Conservation (phyloP, 1,140 invertebrate genomes). For the Drosophila melanica region DNA sequence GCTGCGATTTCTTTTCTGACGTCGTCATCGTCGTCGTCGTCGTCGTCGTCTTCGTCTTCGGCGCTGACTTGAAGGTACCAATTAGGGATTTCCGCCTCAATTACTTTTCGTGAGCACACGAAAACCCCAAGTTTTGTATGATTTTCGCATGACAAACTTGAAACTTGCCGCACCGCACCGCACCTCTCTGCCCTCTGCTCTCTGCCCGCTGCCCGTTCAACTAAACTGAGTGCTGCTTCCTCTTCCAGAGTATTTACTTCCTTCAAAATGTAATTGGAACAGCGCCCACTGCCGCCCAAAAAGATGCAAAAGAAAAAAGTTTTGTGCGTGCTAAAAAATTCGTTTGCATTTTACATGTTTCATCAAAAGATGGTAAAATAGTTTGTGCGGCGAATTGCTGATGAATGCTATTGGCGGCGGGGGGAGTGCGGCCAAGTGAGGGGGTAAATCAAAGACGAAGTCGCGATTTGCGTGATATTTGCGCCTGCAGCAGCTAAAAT, state of each 20-base stretch:
- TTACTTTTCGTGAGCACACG: slow-evolving; percentile 78
- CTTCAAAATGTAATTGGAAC: slow-evolving; percentile 51
- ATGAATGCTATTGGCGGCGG: not conserved
- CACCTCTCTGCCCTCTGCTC: too few species aligned
- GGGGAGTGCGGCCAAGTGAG: too few species aligned
- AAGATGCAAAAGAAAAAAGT: slow-evolving; percentile 6
- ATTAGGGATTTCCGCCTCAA: slow-evolving; percentile 82
- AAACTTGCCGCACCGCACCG: slow-evolving; percentile 49
- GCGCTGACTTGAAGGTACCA: slow-evolving; percentile 73
- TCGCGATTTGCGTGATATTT: not conserved
- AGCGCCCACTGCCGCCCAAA: slow-evolving; percentile 1
- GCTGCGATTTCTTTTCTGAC: slow-evolving; percentile 31
- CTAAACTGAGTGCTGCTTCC: slow-evolving; percentile 48
- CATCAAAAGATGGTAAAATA: slow-evolving; percentile 49
- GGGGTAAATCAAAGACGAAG: slow-evolving; percentile 18
- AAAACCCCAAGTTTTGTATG: slow-evolving; percentile 79
- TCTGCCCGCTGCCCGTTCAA: not conserved
- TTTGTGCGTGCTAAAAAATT: slow-evolving; percentile 65
- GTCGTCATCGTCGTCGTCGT: slow-evolving; percentile 12
- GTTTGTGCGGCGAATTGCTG: slow-evolving; percentile 48
- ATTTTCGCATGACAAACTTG: slow-evolving; percentile 82
- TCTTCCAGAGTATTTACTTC: slow-evolving; percentile 50
- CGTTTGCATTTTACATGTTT: slow-evolving; percentile 72
- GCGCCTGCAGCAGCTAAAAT: not conserved
- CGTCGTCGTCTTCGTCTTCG: too few species aligned